Base-by-base conservation (phyloP, 2,113 vertebrate genomes). In the Coryphaenoides rupestris region DNA sequence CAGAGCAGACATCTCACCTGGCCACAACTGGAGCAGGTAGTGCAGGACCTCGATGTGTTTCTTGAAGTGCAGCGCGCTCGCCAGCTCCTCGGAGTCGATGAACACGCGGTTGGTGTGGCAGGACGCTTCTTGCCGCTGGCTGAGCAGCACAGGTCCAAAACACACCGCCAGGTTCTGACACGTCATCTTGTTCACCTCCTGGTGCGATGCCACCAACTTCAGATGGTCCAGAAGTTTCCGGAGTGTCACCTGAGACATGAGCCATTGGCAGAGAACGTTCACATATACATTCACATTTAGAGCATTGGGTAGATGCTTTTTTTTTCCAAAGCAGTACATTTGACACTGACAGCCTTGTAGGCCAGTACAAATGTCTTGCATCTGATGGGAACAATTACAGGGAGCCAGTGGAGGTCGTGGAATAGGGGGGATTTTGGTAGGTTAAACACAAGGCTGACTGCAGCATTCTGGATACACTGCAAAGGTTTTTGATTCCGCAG, bases 11-110 rank as follows among this genome's bases (percentile, higher is more conserved):
- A 0, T 0, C 16, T 73, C 89, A 98, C 97, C 96, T 92, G 97
- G 96, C 97, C 97, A 99, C 13, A 99, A 91, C 61, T 98, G 96
- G 56, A 99, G 93, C 68, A 99, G 90, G 75, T 99, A 98, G 86
- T 99, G 97, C 75, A 99, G 93, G 71, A 98, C 96, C 70, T 99
- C 96, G 26, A 99, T 99, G 86, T 99, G 96, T 71, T 98, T 99
- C 77, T 99, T 99, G 92, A 99, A 99, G 86, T 98, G 94, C 84
- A 99, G 89, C 10, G 96, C 97, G 73, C 92, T 98, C 23, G 96
- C 96, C 53, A 99, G 93, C 82, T 99, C 96, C 87, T 98, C 95
- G 0, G 95, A 99, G 84, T 99, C 96, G 21, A 92, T 94, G 83
- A 98, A 98, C 73, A 99, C 93, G 50, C 96, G 91, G 87, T 96